Base-by-base conservation (phyloP, 2,113 vertebrate species). In the Naja naja region DNA sequence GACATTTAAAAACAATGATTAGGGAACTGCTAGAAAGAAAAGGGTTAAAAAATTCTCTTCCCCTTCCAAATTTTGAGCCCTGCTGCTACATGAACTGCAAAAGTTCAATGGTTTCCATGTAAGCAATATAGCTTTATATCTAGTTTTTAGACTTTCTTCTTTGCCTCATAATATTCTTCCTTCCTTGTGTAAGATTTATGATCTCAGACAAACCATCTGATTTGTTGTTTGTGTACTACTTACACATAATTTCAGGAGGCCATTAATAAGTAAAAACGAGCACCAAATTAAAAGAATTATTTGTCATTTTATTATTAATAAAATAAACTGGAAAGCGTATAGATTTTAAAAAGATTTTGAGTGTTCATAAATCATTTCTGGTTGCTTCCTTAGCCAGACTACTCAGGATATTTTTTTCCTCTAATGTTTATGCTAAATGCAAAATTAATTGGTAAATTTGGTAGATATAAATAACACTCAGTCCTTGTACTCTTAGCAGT, bases 321-420 rank as follows among this genome's bases (percentile, higher is more conserved):
- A 95, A 94, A 93, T 87, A 93, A 96, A 90, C 88, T 91, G 81
- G 90, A 92, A 93, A 92, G 54, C 34, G 27, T 58, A 94, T 93
- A 94, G 3, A 91, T 88, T 93, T 93, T 89, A 52, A 1, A 60
- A 92, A 55, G 94, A 88, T 56, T 74, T n/a, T 39, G 60, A 87
- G 91, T 25, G 20, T 93, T 85, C 90, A 93, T 94, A 89, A 60
- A 87, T 89, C 92, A n/a, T 90, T 39, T 89, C 69, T 90, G 18
- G 12, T 14, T 69, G 2, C 89, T 92, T 87, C 85, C 16, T 85
- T 90, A 60, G n/a, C 1, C 91, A 18, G 34, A 49, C 9, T 85
- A 20, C 90, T 91, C 93, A 90, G 56, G 55, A 85, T 60, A 39
- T 56, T 47, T 47, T 47, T 22, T 4, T 1, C 23, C 11, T 58